Base-by-base conservation (phyloP, 2,113 vertebrate genomes). In the Heteronetta atricapilla region DNA sequence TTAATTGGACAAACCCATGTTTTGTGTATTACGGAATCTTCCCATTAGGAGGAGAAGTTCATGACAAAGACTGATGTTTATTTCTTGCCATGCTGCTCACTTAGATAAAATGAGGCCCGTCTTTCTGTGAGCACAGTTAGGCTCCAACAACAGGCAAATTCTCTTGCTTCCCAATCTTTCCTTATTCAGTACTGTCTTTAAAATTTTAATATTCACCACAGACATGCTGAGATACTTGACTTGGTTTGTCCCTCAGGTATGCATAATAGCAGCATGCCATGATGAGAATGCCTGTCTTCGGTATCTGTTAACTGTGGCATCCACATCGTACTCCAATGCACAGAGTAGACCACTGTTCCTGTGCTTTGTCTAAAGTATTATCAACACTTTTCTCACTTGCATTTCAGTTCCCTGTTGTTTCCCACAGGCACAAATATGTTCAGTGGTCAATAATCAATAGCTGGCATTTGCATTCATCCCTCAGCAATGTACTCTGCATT, bases 181-280 rank as follows among this genome's bases (percentile, higher is more conserved):
- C 18, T 5, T 34, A 8, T 26, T 60, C 21, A 8, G 0, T n/a
- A 8, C 10, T 82, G 8, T 66, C 8, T 26, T 2, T 1, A 3
- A 2, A 80, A 31, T 29, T 5, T 60, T 59, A 64, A 17, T 0
- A 1, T 16, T 52, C 31, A 38, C 2, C 3, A 8, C 7, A 52
- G 9, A 66, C 50, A 3, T 62, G 16, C 13, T 72, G 66, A 72
- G 48, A 34, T 26, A 53, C 11, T 38, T 44, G 17, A 48, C 58
- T 60, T 64, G 5, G 6, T 44, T 89, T 28, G 18, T 85, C 72
- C 70, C 58, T 5, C 33, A 28, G 18, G 6, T 40, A 14, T 4
- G 5, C 16, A 6, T 46, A 20, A 28, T 3, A 55, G 15, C 85
- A 76, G 14, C 33, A 15, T 10, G 38, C 13, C 12, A 6, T 40